Base-by-base conservation (phyloP, 2,888 invertebrate genomes). In the Adela reaumurella region DNA sequence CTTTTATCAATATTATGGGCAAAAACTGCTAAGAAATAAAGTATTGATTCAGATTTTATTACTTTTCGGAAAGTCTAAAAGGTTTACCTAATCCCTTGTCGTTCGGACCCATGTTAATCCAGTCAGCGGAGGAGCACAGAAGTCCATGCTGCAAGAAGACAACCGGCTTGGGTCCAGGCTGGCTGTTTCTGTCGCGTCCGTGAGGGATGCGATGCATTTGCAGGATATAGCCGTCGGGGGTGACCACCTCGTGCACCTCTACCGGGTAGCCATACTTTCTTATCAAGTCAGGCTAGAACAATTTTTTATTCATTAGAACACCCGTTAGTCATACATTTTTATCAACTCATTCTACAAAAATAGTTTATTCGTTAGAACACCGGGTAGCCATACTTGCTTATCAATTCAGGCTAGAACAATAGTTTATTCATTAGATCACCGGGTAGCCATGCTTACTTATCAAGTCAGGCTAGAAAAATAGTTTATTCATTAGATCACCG, bases 141-240 rank as follows among this genome's bases (percentile, higher is more conserved):
- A 96, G 72, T 0, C 95, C 96, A 63, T 94, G 94, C 61, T 92
- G 91, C 19, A 94, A 67, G 56, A 91, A 82, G 49, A 87, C 86
- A 11, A 83, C 89, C 0, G 71, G 70, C 43, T 62, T 62, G 1
- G 61, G 58, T 1, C 57, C 50, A 1, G 58, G 53, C 2, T 53
- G 51, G 14, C 58, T 63, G 19, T 56, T 43, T 1, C 64, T 62
- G 47, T 61, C 59, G 55, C 65, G 68, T 1, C 82, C 80, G 48
- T 81, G 73, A 0, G 91, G 90, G 52, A 95, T 90, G 54, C 94
- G 81, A 59, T 94, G 94, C 59, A 95, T 61, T 48, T 86, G 87
- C 56, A 95, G 68, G 24, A 94, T 74, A 65, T 91, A 95, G 0
- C 89, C 90, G 64, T 95, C 95, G 55, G 85, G 81, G 0, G 95